Base-by-base conservation (phyloP, 1,140 invertebrate genomes). In the Heliconius congener region DNA sequence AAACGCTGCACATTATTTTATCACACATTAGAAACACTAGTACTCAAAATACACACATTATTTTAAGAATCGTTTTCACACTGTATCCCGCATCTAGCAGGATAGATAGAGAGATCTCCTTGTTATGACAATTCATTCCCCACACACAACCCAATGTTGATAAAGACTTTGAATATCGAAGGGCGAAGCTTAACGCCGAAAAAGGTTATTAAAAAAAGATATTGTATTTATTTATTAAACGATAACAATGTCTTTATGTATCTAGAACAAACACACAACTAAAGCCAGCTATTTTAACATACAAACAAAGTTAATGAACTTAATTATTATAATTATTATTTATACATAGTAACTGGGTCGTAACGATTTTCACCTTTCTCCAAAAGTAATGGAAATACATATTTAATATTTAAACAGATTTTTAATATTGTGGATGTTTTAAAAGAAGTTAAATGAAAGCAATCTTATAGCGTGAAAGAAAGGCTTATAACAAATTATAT, bases 301-400 rank as follows among this genome's bases (percentile, higher is more conserved):
- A 60, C 60, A 66, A 66, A 66, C 23, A 66, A 66, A 66, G 60
- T 66, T 66, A 66, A 66, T 16, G 60, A 66, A 66, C 23, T 66
- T 66, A 66, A 66, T 66, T 66, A 66, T 66, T 27, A 66, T 30
- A 27, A 30, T 66, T 66, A 66, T 66, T 75, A 75, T 75, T 66
- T 42, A 76, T 75, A 60, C 55, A 42, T 75, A 60, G 37, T 76
- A 42, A 76, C 74, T 76, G 57, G 34, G 34, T 76, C 27, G 37
- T 76, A 27, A 76, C 74, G 60, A 66, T 76, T 76, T 76, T 76
- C 57, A 66, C 74, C 74, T 76, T 76, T 76, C 74, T 66, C 74
- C 34, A 39, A 75, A 66, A 75, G 39, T 75, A 42, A 75, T n/a
- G 55, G 13, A 76, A 76, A 27, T 46, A 39, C 73, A 66, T 66